Percentiles rank a stretch among this genome's conserved stretches.
phyloP scores from a whole-genome alignment of 2,113 vertebrate genomes.

The Mesembrinibis cayennensis region DNA sequence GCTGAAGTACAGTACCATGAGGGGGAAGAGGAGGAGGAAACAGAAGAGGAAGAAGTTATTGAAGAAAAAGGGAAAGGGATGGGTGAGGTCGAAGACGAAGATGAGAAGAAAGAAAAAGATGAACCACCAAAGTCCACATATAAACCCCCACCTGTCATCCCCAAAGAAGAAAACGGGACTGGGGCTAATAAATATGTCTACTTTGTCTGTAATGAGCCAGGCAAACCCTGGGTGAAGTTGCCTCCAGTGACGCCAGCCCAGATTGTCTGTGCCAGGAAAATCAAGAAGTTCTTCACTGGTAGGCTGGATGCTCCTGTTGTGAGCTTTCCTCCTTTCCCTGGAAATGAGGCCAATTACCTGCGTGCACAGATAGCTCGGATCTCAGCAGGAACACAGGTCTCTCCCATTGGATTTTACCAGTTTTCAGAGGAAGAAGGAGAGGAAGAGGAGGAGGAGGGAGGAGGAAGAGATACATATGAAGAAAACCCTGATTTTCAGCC shows the following conservation, averaged over 20 bases:
- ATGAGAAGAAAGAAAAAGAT: slow-evolving; percentile 49
- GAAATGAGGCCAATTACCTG: slow-evolving; percentile 91
- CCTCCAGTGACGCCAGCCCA: slow-evolving; percentile 88
- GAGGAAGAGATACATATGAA: slow-evolving; percentile 73
- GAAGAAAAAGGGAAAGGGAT: slow-evolving; percentile 53
- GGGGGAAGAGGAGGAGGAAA: slow-evolving; percentile 83
- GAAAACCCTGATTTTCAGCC: slow-evolving; percentile 91
- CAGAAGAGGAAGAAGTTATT: slow-evolving; percentile 53
- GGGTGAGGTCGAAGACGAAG: slow-evolving; percentile 6
- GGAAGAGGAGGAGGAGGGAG: slow-evolving; percentile 82
- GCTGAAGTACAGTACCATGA: slow-evolving; percentile 87
- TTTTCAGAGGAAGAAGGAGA: slow-evolving; percentile 86
- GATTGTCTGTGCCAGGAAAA: slow-evolving; percentile 85
- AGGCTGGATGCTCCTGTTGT: slow-evolving; percentile 80
- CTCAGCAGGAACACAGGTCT: slow-evolving; percentile 90
- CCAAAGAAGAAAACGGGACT: slow-evolving; percentile 80
- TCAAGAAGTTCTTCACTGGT: slow-evolving; percentile 90
- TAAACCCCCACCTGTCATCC: slow-evolving; percentile 78
- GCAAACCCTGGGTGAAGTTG: slow-evolving; percentile 86
- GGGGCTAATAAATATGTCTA: slow-evolving; percentile 91
- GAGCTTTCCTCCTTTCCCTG: slow-evolving; percentile 92
- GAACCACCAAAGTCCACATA: slow-evolving; percentile 79
- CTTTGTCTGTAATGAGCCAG: slow-evolving; percentile 91
- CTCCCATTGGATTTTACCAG: slow-evolving; percentile 89
- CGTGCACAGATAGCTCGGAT: slow-evolving; percentile 94